Conservation (phyloP, 2,797 vertebrate species). For the Typhlichthys eigenmanni region DNA sequence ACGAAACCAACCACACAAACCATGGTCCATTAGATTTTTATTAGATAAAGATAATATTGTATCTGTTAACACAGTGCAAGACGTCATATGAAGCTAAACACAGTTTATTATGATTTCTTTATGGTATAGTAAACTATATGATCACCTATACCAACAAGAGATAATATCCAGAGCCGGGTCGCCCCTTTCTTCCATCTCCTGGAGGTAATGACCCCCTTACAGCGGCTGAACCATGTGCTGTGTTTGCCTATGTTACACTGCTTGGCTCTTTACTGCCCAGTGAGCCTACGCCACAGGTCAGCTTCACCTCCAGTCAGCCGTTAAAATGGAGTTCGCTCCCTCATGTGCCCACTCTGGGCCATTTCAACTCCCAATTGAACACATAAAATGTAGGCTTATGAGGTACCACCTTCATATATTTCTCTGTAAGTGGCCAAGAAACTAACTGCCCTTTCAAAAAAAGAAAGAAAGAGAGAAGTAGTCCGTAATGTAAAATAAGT, state of each 20-base stretch:
- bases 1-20: too few relatives aligned
- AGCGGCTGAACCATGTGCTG: constrained; percentile 43
- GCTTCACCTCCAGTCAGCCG: constrained; percentile 66
- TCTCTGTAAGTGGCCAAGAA: constrained; percentile 40
- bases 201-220: constrained; percentile 58
- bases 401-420: constrained; percentile 51
- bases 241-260: constrained; percentile 48
- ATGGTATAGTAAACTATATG: constrained; percentile 57
- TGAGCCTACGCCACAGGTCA: constrained; percentile 48
- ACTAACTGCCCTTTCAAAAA: constrained; percentile 20
- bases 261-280: constrained; percentile 50
- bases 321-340: constrained; percentile 61
- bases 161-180: constrained; percentile 46
- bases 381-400: constrained; percentile 60
- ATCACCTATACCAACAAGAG: constrained; percentile 58
- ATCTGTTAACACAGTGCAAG: constrained; percentile 21
- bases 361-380: constrained; percentile 59
- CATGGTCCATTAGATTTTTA: too few relatives aligned
- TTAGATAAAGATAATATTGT: constrained; percentile 15
- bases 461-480: constrained; percentile 17
- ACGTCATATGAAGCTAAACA: constrained; percentile 38
- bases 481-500: constrained; percentile 24
- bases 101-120: constrained; percentile 48
- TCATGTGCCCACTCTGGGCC: constrained; percentile 47
- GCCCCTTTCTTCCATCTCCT: constrained; percentile 50